Percentiles rank a stretch among this genome's conserved stretches.
phyloP scores from a whole-genome alignment of 2,888 invertebrate genomes.

The Eupithecia tripunctaria region DNA sequence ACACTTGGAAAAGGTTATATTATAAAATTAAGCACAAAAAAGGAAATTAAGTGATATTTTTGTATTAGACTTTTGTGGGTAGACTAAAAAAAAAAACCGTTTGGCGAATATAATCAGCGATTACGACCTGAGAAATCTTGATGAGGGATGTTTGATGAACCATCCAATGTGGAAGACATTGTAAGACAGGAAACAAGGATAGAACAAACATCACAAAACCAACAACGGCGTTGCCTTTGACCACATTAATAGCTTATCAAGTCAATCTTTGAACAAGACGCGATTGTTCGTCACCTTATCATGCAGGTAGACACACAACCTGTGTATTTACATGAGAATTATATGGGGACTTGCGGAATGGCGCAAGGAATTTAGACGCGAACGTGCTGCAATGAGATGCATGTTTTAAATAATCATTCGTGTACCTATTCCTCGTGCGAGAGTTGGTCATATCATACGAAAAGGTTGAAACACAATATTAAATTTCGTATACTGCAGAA shows the following conservation, averaged over 20 bases:
- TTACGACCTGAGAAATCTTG: background rate
- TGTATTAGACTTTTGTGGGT: no score
- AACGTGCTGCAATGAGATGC: background rate
- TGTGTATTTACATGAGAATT: conserved; percentile 63
- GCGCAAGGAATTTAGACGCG: background rate
- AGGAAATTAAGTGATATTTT: no score
- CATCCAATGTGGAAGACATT: conserved; percentile 27
- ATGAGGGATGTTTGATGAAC: conserved; percentile 4
- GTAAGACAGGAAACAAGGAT: conserved; percentile 63
- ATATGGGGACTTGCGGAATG: conserved; percentile 52
- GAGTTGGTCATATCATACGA: background rate
- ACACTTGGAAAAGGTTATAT: no score
- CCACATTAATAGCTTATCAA: conserved; percentile 69
- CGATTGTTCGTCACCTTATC: conserved; percentile 66
- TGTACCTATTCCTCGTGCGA: background rate
- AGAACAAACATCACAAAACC: conserved; percentile 63
- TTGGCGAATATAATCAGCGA: background rate
- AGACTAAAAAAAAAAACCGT: no score
- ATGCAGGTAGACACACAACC: conserved; percentile 60
- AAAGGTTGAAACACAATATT: background rate
- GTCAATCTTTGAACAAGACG: conserved; percentile 60
- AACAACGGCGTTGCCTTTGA: conserved; percentile 75
- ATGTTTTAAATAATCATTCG: background rate
- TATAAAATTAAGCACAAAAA: no score
- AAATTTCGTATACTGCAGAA: background rate